Evolutionary conservation across 2,797 vertebrate species (phyloP).

Genomic region (Remorina albescens): DNA sequence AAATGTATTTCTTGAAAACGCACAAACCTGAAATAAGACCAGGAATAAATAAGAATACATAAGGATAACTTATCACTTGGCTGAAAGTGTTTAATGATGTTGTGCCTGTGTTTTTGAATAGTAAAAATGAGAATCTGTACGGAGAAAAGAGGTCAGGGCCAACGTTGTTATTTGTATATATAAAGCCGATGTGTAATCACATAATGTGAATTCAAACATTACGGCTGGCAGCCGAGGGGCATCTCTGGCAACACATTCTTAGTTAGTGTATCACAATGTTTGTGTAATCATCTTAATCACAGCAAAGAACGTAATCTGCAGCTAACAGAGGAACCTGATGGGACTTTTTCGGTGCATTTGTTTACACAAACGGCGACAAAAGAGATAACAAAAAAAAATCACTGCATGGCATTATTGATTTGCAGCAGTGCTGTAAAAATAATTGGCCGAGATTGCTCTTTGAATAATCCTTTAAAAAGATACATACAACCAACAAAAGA

Average conservation of each 20-base stretch:
- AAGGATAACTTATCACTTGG: background rate
- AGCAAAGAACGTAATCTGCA: background rate
- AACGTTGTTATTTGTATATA: background rate
- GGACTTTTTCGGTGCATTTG: background rate
- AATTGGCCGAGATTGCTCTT: too few relatives aligned
- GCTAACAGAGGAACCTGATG: background rate
- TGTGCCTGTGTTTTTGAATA: background rate
- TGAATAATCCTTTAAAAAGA: too few relatives aligned
- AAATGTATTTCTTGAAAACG: background rate
- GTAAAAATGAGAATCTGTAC: background rate
- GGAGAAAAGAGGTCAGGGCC: too few relatives aligned
- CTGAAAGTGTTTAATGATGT: too few relatives aligned
- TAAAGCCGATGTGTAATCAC: background rate
- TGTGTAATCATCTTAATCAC: constrained; percentile 6
- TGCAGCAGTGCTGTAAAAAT: too few relatives aligned
- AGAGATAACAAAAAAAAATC: background rate
- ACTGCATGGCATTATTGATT: background rate
- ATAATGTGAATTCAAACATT: background rate
- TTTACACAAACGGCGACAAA: background rate
- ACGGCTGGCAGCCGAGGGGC: background rate
- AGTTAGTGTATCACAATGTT: background rate
- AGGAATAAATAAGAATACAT: background rate
- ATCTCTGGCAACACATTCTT: background rate
- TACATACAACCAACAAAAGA: too few relatives aligned
- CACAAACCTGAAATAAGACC: background rate